Evolutionary conservation across 2,888 invertebrate species (phyloP).

Genomic region (Orchesella flavescens): DNA sequence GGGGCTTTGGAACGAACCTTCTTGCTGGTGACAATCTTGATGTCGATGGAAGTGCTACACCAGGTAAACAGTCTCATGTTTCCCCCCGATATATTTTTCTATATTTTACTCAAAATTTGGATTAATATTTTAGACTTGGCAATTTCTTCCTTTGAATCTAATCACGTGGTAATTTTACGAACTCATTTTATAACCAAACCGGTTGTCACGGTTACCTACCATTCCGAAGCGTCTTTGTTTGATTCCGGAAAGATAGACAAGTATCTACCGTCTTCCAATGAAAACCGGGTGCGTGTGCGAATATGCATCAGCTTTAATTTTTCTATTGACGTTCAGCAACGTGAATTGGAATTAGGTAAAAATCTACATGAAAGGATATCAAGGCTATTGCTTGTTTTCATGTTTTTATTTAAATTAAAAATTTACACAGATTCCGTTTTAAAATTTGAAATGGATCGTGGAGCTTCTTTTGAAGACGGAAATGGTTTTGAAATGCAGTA

Average conservation of each 20-base stretch:
- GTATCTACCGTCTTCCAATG: slow-evolving; percentile 5
- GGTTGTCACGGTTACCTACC: background rate
- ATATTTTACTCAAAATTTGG: too few species aligned
- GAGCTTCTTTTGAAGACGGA: too few species aligned
- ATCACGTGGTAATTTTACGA: slow-evolving; percentile 39
- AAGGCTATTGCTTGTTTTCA: too few species aligned
- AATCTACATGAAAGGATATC: too few species aligned
- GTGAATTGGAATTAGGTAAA: background rate
- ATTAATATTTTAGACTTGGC: slow-evolving; percentile 23
- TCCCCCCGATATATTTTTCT: too few species aligned
- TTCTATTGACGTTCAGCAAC: background rate
- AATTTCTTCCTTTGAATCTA: slow-evolving; percentile 32
- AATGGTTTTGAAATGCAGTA: too few species aligned
- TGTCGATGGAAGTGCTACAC: slow-evolving; percentile 63
- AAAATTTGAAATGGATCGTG: too few species aligned
- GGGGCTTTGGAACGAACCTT: slow-evolving; percentile 57
- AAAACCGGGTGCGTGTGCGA: background rate
- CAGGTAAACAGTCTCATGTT: slow-evolving; percentile 10
- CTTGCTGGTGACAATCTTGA: slow-evolving; percentile 16
- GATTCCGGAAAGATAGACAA: background rate
- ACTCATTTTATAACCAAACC: too few species aligned
- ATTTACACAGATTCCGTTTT: too few species aligned
- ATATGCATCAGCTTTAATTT: background rate
- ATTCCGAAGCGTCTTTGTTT: background rate
- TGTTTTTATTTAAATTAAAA: too few species aligned